These are phyloP conservation scores for Echeneis naucrates DNA, from an alignment of 2,797 vertebrate species.

Conservation along the genomic window DNA sequence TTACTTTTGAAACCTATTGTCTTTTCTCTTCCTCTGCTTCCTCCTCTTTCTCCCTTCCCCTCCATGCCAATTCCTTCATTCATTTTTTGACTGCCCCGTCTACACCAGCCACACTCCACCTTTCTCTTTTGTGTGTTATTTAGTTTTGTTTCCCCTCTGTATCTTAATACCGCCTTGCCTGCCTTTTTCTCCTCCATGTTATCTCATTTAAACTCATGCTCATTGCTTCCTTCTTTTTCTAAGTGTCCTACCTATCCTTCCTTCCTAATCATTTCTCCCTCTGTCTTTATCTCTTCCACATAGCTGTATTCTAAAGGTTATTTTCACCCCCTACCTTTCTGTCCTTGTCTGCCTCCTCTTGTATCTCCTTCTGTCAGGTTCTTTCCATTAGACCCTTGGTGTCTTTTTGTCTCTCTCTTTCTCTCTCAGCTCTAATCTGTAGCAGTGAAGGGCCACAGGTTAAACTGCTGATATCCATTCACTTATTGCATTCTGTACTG, in stretches of 20 bases:
- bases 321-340: background rate
- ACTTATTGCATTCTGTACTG: constrained; percentile 45
- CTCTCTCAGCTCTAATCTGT: constrained; percentile 17
- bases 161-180: background rate
- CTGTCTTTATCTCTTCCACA: background rate
- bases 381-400: constrained; percentile 9
- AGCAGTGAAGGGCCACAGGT: constrained; percentile 38
- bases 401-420: background rate
- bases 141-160: background rate
- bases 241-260: background rate
- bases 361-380: background rate
- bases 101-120: no score
- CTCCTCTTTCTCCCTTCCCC: constrained; percentile 1
- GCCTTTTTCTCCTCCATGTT: background rate
- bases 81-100: no score
- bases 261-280: background rate
- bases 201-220: background rate
- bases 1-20: background rate
- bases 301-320: background rate
- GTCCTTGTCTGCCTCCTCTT: background rate
- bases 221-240: background rate
- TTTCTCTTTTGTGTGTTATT: background rate
- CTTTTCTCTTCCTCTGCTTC: background rate
- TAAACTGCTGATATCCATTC: constrained; percentile 52
- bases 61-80: no score